Evolutionary conservation across 2,113 vertebrate genomes (phyloP), one percentile per base, ranked within the genome.

Genomic region (Phrynosoma platyrhinos): DNA sequence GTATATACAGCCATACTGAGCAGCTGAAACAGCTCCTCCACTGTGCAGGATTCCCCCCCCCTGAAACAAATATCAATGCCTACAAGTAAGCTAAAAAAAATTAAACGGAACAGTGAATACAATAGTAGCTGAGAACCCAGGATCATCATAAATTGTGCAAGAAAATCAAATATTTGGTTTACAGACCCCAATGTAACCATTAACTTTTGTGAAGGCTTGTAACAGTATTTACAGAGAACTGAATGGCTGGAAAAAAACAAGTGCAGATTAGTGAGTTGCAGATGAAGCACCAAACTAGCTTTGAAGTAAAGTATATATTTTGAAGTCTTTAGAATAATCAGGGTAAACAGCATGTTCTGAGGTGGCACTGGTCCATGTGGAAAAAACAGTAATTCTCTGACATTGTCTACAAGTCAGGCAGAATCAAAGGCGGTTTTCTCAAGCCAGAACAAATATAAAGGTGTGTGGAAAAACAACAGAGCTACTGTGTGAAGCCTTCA

Each of bases 141-240:
- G 92, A 88, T 89, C 88, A 87, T 91, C 93, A 88, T 85, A 76
- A 27, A 88, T 97, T 97, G 93, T 96, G 97, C 97, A 97, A 96
- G 88, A 90, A 94, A 92, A 93, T 92, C 97, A 97, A 99, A 98
- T 98, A 98, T 98, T 98, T 98, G 97, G 92, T 79, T 94, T 93
- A 90, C 93, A 91, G 90, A 79, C 89, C 91, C 13, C 88, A 92
- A 94, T 91, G 96, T 97, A 98, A 98, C 97, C 96, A 97, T 97
- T 98, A 98, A 98, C 98, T 95, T 96, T 86, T 91, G 93, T 91
- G 92, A 95, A 94, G 93, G 93, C 91, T 88, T 79, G 85, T 91
- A 92, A 92, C 91, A 90, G 52, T 76, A 77, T 74, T 42, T 89
- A 84, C 87, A 84, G 93, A 95, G 91, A 93, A 93, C 93, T 47